Evolutionary conservation across 2,113 vertebrate genomes (phyloP), one percentile per base, ranked within the genome.

Genomic region (Halichoerus grypus): DNA sequence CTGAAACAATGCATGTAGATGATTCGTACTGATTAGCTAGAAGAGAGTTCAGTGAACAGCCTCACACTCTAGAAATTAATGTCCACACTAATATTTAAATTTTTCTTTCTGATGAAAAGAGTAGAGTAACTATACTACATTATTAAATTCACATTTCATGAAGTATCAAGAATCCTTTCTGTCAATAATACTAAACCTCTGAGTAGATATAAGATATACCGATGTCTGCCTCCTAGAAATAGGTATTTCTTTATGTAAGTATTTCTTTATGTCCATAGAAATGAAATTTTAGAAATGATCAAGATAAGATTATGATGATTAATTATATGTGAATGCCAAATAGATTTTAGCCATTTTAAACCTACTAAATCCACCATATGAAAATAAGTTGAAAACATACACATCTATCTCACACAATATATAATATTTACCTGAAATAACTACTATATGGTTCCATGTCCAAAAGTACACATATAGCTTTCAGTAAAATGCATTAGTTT

Each of bases 131-230:
- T 59, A 26, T 63, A 74, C 31, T 67, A 31, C 8, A 69, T 71
- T 95, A 92, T 92, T 94, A 95, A 95, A 69, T 80, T 97, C 49
- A 80, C 33, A 92, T 88, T 96, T 96, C 11, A 28, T 51, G n/a
- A 94, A 96, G 84, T 95, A 92, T 10, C 39, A 95, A 24, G 31
- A 94, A 63, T 84, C 7, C 26, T 69, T 89, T 88, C 65, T 67
- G 39, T 80, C 74, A 90, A 87, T 91, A 95, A 69, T 61, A 24
- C 33, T 81, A 95, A 93, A 91, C 28, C n/a, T 67, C 42, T 87
- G 39, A 91, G 12, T 93, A 97, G 97, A 79, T 82, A 87, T 55
- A 76, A 97, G 97, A 82, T 82, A 87, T 55, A 76, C 7, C 1
- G 61, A 16, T 53, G 3, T 91, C 79, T 95, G 19, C 18, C 33